Evolutionary conservation across 2,888 invertebrate genomes (phyloP).

Genomic region (Drosophila pegasa): DNA sequence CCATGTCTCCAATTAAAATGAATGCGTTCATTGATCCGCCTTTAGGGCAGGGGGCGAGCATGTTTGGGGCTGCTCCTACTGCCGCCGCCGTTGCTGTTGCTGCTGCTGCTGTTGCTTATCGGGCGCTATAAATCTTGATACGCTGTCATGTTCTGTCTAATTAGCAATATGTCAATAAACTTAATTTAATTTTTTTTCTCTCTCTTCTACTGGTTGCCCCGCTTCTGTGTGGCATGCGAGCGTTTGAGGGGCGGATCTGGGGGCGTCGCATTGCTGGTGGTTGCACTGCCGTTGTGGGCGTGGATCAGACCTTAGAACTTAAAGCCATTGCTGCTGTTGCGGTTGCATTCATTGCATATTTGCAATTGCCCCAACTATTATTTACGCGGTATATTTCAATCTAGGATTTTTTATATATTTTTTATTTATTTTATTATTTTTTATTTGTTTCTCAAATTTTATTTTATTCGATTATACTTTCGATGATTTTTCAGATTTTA

Average conservation of each 20-base stretch:
- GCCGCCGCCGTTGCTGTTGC: slow-evolving; percentile 45
- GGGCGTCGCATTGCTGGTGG: slow-evolving; percentile 22
- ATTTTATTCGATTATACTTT: slow-evolving; percentile 8
- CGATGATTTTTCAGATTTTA: not conserved
- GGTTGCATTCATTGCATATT: slow-evolving; percentile 50
- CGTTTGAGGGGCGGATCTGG: slow-evolving; percentile 6
- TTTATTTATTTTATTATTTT: no score
- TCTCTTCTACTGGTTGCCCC: slow-evolving; percentile 34
- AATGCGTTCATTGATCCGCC: slow-evolving; percentile 80
- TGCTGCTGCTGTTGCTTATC: slow-evolving; percentile 59
- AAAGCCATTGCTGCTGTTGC: slow-evolving; percentile 18
- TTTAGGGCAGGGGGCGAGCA: slow-evolving; percentile 5
- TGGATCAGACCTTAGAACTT: slow-evolving; percentile 46
- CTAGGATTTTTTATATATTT: slow-evolving; percentile 24
- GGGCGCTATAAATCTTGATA: slow-evolving; percentile 83
- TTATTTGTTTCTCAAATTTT: slow-evolving; percentile 4
- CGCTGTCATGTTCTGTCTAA: slow-evolving; percentile 84
- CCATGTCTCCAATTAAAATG: slow-evolving; percentile 81
- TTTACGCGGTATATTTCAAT: slow-evolving; percentile 36
- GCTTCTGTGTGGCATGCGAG: slow-evolving; percentile 46
- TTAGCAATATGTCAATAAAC: slow-evolving; percentile 84
- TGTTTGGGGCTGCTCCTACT: slow-evolving; percentile 45
- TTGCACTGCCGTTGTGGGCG: not conserved
- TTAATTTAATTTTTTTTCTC: slow-evolving; percentile 76
- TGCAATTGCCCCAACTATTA: slow-evolving; percentile 33